These are phyloP conservation scores for Dolichoris vasculosae DNA, from an alignment of 1,140 invertebrate species.

Conservation along the genomic window DNA sequence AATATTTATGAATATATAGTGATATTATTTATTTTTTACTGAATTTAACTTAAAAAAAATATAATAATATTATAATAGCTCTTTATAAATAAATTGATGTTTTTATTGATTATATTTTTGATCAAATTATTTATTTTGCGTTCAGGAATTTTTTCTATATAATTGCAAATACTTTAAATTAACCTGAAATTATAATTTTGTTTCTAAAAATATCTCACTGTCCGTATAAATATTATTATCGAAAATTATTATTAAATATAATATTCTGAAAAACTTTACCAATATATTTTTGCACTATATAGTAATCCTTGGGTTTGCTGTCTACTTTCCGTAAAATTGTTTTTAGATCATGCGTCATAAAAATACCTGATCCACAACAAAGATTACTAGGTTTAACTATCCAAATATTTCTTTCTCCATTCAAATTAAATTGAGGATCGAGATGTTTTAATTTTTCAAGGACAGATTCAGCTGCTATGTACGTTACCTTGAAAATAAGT, in stretches of 20 bases:
- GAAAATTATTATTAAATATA: background rate
- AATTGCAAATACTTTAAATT: no score
- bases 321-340: slow-evolving; percentile 81
- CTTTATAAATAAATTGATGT: no score
- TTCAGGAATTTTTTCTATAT: no score
- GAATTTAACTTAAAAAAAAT: no score
- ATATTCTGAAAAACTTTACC: slow-evolving; percentile 74
- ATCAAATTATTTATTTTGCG: no score
- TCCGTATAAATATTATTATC: background rate
- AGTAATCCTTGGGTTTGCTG: slow-evolving; percentile 80
- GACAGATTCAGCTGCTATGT: slow-evolving; percentile 64
- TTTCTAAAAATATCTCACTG: background rate
- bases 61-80: no score
- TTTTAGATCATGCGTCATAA: slow-evolving; percentile 78
- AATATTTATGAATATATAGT: no score
- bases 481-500: slow-evolving; percentile 37
- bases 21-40: no score
- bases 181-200: background rate
- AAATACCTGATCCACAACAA: slow-evolving; percentile 91
- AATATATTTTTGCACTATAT: slow-evolving; percentile 95
- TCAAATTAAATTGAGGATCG: slow-evolving; percentile 81
- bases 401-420: slow-evolving; percentile 91
- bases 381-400: slow-evolving; percentile 93
- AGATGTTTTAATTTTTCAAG: slow-evolving; percentile 78
- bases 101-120: no score